A percentile compares a stretch with the other conserved stretches of the same genome.
Evolutionary conservation across 2,888 invertebrate genomes (phyloP).

Genomic region (Bruchidius siliquastri): DNA sequence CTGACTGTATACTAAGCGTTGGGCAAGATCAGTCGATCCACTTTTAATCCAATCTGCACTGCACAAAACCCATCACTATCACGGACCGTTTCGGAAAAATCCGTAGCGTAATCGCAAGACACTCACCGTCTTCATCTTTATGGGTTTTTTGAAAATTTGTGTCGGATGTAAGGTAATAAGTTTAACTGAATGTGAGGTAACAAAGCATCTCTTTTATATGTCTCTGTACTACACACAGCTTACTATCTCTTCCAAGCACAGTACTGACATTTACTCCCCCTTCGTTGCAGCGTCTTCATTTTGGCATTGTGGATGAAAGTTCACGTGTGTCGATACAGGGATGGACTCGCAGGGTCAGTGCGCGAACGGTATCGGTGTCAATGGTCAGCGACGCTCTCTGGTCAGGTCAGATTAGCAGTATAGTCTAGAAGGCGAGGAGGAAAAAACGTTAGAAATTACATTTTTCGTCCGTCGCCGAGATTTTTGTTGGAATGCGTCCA

Average conservation of each 20-base stretch:
- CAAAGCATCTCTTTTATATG: slow-evolving; percentile 23
- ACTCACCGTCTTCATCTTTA: slow-evolving; percentile 31
- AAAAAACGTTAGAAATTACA: too few relatives aligned
- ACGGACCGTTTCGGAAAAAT: background rate
- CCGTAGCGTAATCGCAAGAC: slow-evolving; percentile 3
- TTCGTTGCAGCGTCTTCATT: slow-evolving; percentile 28
- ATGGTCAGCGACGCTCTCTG: background rate
- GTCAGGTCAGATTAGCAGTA: background rate
- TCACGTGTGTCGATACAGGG: slow-evolving; percentile 18
- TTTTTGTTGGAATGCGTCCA: too few relatives aligned
- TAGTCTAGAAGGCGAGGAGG: too few relatives aligned
- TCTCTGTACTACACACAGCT: slow-evolving; percentile 20
- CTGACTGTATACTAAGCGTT: background rate
- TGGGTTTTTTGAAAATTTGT: slow-evolving; percentile 12
- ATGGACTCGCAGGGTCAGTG: slow-evolving; percentile 1
- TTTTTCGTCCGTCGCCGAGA: too few relatives aligned
- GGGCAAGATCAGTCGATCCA: background rate
- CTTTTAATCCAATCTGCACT: background rate
- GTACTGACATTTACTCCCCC: slow-evolving; percentile 35
- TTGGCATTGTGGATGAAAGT: slow-evolving; percentile 29
- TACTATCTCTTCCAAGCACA: slow-evolving; percentile 19
- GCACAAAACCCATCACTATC: background rate
- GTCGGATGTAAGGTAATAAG: slow-evolving; percentile 8
- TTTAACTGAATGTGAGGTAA: background rate
- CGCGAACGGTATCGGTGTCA: background rate